Evolutionary conservation across 2,888 invertebrate species (phyloP).

Genomic region (Cheilosia vernalis): DNA sequence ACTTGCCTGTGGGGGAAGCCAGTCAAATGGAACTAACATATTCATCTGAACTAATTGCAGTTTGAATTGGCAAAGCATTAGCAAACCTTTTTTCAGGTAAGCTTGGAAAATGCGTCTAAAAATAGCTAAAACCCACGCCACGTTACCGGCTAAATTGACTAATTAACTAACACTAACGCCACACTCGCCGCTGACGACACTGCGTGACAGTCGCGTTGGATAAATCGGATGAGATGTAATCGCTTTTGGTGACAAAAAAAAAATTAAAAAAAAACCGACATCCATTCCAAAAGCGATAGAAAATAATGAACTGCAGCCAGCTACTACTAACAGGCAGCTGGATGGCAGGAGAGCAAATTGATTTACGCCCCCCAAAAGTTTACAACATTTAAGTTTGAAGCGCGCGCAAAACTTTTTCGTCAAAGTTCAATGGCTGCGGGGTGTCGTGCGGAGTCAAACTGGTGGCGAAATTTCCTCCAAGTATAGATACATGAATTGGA

Average conservation of each 20-base stretch:
- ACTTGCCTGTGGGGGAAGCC: not conserved
- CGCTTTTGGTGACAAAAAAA: constrained; percentile 5
- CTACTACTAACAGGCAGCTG: constrained; percentile 6
- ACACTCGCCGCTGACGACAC: not conserved
- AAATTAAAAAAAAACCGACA: constrained; percentile 13
- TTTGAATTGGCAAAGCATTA: constrained; percentile 28
- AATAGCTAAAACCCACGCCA: not conserved
- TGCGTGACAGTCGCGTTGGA: not conserved
- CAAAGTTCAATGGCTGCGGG: constrained; percentile 12
- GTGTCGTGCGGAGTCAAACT: not conserved
- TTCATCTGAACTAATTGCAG: constrained; percentile 49
- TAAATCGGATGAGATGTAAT: constrained; percentile 11
- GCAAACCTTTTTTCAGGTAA: constrained; percentile 11
- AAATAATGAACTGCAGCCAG: constrained; percentile 41
- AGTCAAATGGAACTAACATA: constrained; percentile 34
- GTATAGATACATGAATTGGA: constrained; percentile 23
- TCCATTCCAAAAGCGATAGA: not conserved
- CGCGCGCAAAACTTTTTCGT: constrained; percentile 30
- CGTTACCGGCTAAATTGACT: constrained; percentile 20
- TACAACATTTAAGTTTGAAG: constrained; percentile 23
- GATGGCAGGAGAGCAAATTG: constrained; percentile 34
- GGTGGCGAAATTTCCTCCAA: not conserved
- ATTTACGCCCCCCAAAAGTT: constrained; percentile 41
- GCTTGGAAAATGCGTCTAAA: constrained; percentile 12
- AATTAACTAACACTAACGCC: constrained; percentile 24